A percentile compares a stretch with the other conserved stretches of the same genome.
Evolutionary conservation across 2,113 vertebrate species (phyloP).

Genomic region (Solea senegalensis): DNA sequence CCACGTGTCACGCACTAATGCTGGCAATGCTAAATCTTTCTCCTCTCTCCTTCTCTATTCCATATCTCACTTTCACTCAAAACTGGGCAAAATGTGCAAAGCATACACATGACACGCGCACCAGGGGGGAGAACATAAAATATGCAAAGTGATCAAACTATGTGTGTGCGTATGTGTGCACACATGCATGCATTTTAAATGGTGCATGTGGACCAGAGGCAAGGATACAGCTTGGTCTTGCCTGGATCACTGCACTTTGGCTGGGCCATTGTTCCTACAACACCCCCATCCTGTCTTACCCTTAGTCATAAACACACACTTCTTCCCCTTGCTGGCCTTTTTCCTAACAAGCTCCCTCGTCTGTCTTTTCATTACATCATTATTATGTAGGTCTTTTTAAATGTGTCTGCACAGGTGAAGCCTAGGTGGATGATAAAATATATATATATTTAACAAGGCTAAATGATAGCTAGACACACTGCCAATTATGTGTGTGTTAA

Average conservation of each 20-base stretch:
- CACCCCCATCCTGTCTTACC: background rate
- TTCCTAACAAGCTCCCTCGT: slow-evolving; percentile 34
- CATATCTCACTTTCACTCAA: slow-evolving; percentile 21
- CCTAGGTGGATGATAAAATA: slow-evolving; percentile 12
- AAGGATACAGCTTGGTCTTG: slow-evolving; percentile 80
- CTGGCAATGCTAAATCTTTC: slow-evolving; percentile 43
- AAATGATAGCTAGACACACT: slow-evolving; percentile 26
- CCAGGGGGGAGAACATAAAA: slow-evolving; percentile 6
- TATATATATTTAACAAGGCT: slow-evolving; percentile 16
- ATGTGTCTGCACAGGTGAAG: background rate
- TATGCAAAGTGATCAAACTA: slow-evolving; percentile 20
- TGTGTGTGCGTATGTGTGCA: slow-evolving; percentile 9
- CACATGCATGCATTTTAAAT: slow-evolving; percentile 50
- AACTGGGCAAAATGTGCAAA: slow-evolving; percentile 5
- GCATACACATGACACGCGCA: slow-evolving; percentile 4
- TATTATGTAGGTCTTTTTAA: background rate
- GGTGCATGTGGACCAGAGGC: slow-evolving; percentile 71
- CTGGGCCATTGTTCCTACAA: slow-evolving; percentile 71
- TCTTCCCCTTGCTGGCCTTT: slow-evolving; percentile 19
- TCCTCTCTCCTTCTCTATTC: background rate
- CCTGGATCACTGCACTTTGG: slow-evolving; percentile 78
- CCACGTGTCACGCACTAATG: slow-evolving; percentile 59
- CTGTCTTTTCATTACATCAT: background rate
- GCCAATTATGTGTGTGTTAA: background rate
- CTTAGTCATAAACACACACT: slow-evolving; percentile 44